These are phyloP conservation scores for Fissipunctia ypsillon DNA, from an alignment of 2,888 invertebrate genomes.

Conservation along the genomic window DNA sequence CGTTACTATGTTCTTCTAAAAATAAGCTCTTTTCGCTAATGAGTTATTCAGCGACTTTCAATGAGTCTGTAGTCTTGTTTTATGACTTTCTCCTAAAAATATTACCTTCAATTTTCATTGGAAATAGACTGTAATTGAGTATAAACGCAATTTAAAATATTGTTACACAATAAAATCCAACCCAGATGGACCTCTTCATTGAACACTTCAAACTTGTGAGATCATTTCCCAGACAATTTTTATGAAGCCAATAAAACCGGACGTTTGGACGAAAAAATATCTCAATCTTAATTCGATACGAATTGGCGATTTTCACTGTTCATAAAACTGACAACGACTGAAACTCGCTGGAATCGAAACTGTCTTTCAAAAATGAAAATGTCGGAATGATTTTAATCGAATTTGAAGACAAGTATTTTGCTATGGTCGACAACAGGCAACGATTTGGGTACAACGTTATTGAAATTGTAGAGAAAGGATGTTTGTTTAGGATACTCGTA, in stretches of 20 bases:
- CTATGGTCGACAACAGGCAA: not conserved
- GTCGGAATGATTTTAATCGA: conserved; percentile 33
- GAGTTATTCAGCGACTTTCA: conserved; percentile 46
- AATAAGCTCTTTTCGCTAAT: conserved; percentile 55
- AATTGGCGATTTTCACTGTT: conserved; percentile 67
- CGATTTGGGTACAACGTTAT: conserved; percentile 14
- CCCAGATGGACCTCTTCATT: conserved; percentile 49
- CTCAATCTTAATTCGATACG: conserved; percentile 69
- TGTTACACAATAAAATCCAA: conserved; percentile 21
- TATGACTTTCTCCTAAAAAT: conserved; percentile 38
- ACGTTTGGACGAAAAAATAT: conserved; percentile 62
- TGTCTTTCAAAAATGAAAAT: conserved; percentile 31
- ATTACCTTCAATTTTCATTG: conserved; percentile 2
- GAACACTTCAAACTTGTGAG: conserved; percentile 51
- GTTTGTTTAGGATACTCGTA: conserved; percentile 45
- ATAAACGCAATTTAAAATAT: conserved; percentile 5
- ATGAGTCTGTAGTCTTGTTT: conserved; percentile 33
- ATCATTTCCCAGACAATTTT: conserved; percentile 62
- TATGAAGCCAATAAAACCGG: conserved; percentile 68
- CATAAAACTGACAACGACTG: conserved; percentile 60
- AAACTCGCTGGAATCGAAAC: conserved; percentile 39
- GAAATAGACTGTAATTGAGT: conserved; percentile 20
- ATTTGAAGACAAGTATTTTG: conserved; percentile 22
- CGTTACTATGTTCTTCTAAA: conserved; percentile 49
- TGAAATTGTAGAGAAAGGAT: conserved; percentile 18